Base-by-base conservation (phyloP, 2,888 invertebrate genomes). In the Sphaerophoria rueppellii region DNA sequence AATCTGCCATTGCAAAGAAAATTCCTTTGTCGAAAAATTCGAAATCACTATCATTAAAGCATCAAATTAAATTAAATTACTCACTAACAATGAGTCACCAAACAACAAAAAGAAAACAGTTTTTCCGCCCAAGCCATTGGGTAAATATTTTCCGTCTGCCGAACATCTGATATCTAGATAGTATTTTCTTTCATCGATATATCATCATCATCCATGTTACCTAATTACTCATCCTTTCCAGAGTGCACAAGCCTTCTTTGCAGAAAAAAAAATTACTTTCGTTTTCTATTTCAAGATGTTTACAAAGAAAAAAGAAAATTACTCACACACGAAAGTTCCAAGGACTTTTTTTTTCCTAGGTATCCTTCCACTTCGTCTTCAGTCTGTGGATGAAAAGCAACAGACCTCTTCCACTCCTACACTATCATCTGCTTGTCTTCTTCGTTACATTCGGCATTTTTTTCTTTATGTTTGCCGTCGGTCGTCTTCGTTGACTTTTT, bases 181-280 rank as follows among this genome's bases (percentile, higher is more conserved):
- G 24, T 24, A 50, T 67, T 67, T 63, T 54, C 81, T 73, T 60
- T 52, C 37, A 73, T 81, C 57, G 76, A 81, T 73, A 73, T 46
- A 73, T 77, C 76, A 81, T 81, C 43, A 40, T 24, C 81, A 24
- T 43, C 24, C 69, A 77, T 73, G 81, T 85, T 80, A 77, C 52
- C 71, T 85, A 85, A 85, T 85, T 85, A 81, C 85, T 54, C 81
- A 76, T 81, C 70, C 71, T 71, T 24, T 11, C n/a, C 7, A 63
- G 46, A 52, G 55, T 50, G 16, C 63, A 67, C 70, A 14, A 67
- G 48, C 48, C 48, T 60, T 43, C 43, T 24, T 43, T 24, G 24
- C 24, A 24, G n/a, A 60, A 50, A 9, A 60, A 37, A 40, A 40
- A 16, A 24, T n/a, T 40, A 43, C 60, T 60, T 60, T 46, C 65